phyloP scores from a whole-genome alignment of 92 coral and sea anemone species.

The Epizoanthus rinbou region DNA sequence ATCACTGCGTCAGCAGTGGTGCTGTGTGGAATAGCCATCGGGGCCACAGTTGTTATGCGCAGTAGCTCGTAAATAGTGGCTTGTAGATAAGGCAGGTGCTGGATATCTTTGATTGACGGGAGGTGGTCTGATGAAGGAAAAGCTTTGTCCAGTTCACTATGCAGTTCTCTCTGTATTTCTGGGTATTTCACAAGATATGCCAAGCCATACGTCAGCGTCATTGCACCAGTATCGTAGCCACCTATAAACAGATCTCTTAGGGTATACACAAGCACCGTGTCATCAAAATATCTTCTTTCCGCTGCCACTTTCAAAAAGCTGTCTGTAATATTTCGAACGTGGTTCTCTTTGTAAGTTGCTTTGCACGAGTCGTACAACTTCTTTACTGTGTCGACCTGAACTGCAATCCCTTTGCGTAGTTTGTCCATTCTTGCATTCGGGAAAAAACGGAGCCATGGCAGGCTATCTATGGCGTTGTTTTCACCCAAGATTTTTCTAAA shows the following conservation, averaged over 20 bases:
- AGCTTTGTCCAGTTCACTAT: constrained; percentile 64
- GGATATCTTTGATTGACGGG: constrained; percentile 60
- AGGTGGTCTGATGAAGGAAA: constrained; percentile 54
- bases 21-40: too few relatives aligned
- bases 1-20: too few relatives aligned
- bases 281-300: background rate
- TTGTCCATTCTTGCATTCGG: constrained; percentile 2
- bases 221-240: too few relatives aligned
- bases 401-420: too few relatives aligned
- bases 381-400: too few relatives aligned
- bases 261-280: too few relatives aligned
- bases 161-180: constrained; percentile 63
- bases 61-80: constrained; percentile 72
- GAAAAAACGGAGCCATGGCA: constrained; percentile 27
- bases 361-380: background rate
- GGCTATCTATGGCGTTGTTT: constrained; percentile 8
- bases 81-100: constrained; percentile 58
- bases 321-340: background rate
- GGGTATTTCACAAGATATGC: constrained; percentile 68
- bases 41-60: constrained; percentile 47
- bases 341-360: background rate
- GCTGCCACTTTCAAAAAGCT: background rate
- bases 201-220: constrained; percentile 58
- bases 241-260: too few relatives aligned
- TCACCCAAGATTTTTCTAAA: constrained; percentile 5